Evolutionary conservation across 1,140 invertebrate species (phyloP), one percentile per base, ranked within the genome.

Genomic region (Zaprionus ghesquierei): DNA sequence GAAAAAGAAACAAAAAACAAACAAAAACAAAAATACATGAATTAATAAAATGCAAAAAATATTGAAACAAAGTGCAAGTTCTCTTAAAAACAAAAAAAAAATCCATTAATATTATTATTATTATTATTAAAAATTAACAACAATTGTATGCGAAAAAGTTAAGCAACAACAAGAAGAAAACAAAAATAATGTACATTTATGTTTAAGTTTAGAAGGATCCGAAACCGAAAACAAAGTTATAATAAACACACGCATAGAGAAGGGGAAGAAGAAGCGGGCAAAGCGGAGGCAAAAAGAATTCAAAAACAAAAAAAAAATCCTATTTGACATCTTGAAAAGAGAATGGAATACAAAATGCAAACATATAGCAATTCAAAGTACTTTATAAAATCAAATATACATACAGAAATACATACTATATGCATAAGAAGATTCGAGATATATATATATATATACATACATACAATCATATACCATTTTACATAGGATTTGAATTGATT

Each of bases 331-430:
- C 4, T 41, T 41, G n/a, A 8, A 15, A 63, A 29, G 61, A 63
- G 69, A 87, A 77, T 87, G 75, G 87, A 78, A 87, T 82, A 87
- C 82, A 82, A 87, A 87, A 82, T 73, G 82, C 82, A 87, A 87
- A 87, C 82, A 81, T 87, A 87, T 86, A 87, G 84, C 82, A 87
- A 87, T 87, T 87, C 73, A 54, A 87, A 87, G 84, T 87, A 87
- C 82, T 87, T 87, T 87, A 87, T 79, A 82, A 87, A 81, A n/a
- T n/a, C 59, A 78, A 81, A 59, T 60, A 74, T 75, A 70, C 63
- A 77, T 71, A 80, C 53, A 70, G 79, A 77, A 25, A 69, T 46
- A 70, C 12, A 62, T 71, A 78, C 75, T 33, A 56, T 54, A 73
- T 66, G 69, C 62, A 73, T 82, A 75, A 65, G 56, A 65, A 25